phyloP scores from a whole-genome alignment of 2,113 vertebrate species.

The Alethe castanea region DNA sequence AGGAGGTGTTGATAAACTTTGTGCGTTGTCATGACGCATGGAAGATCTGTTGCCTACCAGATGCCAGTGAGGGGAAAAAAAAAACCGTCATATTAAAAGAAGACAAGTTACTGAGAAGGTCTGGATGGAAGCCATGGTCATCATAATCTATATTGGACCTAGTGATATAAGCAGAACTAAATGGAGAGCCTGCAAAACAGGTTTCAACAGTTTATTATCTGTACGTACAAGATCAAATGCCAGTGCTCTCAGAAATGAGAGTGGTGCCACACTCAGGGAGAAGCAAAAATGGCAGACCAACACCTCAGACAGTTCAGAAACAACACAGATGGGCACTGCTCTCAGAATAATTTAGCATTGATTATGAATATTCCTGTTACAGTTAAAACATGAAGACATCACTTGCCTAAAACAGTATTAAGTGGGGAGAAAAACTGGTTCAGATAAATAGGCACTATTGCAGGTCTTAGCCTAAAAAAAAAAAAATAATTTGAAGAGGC shows the following conservation, averaged over 20 bases:
- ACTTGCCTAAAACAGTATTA: background rate
- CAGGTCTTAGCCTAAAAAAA: background rate
- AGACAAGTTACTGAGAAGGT: constrained; percentile 24
- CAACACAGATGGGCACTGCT: background rate
- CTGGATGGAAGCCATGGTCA: constrained; percentile 45
- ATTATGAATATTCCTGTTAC: background rate
- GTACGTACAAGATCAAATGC: background rate
- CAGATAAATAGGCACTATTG: background rate
- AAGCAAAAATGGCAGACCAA: constrained; percentile 23
- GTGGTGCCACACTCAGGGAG: constrained; percentile 35
- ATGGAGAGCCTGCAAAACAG: background rate
- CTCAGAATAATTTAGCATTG: background rate
- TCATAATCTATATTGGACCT: constrained; percentile 37
- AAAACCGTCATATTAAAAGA: background rate
- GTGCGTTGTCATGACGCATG: background rate
- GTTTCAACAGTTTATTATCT: background rate
- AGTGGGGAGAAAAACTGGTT: background rate
- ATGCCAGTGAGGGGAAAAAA: background rate
- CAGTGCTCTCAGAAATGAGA: background rate
- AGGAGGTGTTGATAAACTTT: background rate
- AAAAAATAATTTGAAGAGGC: background rate
- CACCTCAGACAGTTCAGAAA: background rate
- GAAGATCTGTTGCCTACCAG: constrained; percentile 43
- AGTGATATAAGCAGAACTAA: constrained; percentile 42
- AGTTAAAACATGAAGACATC: background rate